Percentiles rank a stretch among this genome's conserved stretches.
These are phyloP conservation scores for Chrysoperla carnea DNA, from an alignment of 1,140 invertebrate species.

Conservation along the genomic window DNA sequence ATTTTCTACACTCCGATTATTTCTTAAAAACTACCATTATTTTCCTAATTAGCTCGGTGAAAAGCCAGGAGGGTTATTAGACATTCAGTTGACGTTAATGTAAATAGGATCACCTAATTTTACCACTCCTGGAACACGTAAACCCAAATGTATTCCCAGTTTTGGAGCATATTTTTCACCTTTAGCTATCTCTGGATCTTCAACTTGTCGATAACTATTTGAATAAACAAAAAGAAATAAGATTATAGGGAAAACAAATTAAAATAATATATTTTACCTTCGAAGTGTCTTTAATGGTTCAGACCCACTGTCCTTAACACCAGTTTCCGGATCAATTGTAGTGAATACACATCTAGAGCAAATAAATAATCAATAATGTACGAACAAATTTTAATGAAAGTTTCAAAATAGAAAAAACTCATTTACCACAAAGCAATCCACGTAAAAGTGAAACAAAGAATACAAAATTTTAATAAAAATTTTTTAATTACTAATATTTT, in stretches of 20 bases:
- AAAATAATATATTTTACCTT: slow-evolving; percentile 16
- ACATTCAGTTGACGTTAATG: slow-evolving; percentile 3
- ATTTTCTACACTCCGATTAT: no score
- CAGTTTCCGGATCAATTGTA: slow-evolving; percentile 35
- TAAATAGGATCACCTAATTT: slow-evolving; percentile 21
- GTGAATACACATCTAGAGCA: slow-evolving; percentile 33
- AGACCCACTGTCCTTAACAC: slow-evolving; percentile 23
- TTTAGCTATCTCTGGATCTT: slow-evolving; percentile 14
- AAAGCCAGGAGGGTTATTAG: no score
- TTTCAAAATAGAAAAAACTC: no score
- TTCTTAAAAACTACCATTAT: no score
- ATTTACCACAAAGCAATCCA: no score
- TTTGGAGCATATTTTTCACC: slow-evolving; percentile 17
- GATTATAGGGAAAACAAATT: slow-evolving; percentile 3
- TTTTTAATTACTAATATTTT: slow-evolving; percentile 1
- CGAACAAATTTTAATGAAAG: background rate
- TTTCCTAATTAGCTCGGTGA: no score
- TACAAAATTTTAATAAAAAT: slow-evolving; percentile 1
- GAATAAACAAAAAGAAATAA: slow-evolving; percentile 1
- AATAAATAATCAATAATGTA: slow-evolving; percentile 2
- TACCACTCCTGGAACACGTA: slow-evolving; percentile 16
- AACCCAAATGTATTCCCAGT: slow-evolving; percentile 23
- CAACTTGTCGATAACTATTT: slow-evolving; percentile 23
- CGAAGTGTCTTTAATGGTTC: slow-evolving; percentile 37
- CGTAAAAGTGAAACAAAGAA: slow-evolving; percentile 9